Percentiles rank a stretch among this genome's conserved stretches.
phyloP scores from a whole-genome alignment of 1,140 invertebrate species.

The Neoseiulus cucumeris region DNA sequence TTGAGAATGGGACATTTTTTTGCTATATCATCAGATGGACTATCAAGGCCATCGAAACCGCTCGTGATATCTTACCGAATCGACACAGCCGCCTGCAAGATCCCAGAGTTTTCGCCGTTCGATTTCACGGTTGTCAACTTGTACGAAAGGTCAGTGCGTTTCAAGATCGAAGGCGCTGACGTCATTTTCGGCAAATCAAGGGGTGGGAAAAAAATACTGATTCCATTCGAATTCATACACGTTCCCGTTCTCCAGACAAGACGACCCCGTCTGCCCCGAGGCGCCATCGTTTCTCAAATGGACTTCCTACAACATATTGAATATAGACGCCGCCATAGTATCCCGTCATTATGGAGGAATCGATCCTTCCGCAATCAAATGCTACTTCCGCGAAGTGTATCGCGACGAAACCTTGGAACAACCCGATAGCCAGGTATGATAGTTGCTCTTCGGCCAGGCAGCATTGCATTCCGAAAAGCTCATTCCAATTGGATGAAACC shows the following conservation, averaged over 20 bases:
- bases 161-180: too few relatives aligned
- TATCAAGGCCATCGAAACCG: not conserved
- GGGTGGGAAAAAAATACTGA: not conserved
- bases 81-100: not conserved
- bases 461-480: too few relatives aligned
- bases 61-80: constrained; percentile 7
- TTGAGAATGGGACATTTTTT: not conserved
- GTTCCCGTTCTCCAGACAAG: not conserved
- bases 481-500: too few relatives aligned
- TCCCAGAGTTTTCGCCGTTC: not conserved
- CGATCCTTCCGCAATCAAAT: not conserved
- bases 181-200: not conserved
- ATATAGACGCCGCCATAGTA: not conserved
- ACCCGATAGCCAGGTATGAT: not conserved
- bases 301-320: not conserved
- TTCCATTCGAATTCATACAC: not conserved
- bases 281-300: constrained; percentile 4
- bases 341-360: not conserved
- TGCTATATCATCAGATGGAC: not conserved
- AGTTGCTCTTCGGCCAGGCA: not conserved
- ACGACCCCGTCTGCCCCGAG: not conserved
- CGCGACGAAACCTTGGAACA: not conserved
- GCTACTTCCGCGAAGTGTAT: not conserved
- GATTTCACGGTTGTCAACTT: constrained; percentile 1
- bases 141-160: not conserved